A percentile compares a stretch with the other conserved stretches of the same genome.
Evolutionary conservation across 2,888 invertebrate species (phyloP).

Genomic region (Plusia festucae): DNA sequence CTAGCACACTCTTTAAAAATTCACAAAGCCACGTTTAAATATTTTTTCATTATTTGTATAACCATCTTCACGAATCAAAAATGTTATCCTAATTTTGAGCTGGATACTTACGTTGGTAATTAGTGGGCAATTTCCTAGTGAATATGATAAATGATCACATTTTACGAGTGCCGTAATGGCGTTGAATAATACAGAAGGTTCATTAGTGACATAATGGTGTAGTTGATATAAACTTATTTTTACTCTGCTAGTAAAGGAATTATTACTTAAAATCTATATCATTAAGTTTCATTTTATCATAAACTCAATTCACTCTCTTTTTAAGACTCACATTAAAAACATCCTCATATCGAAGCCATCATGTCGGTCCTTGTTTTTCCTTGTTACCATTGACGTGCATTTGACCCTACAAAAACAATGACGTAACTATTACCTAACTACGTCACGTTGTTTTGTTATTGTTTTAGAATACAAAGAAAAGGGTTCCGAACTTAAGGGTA

Average conservation of each 20-base stretch:
- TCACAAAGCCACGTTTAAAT: slow-evolving; percentile 30
- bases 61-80: slow-evolving; percentile 5
- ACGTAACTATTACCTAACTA: neutral
- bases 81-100: slow-evolving; percentile 18
- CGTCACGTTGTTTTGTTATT: neutral
- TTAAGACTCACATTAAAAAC: too few relatives aligned
- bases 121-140: slow-evolving; percentile 1
- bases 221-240: neutral
- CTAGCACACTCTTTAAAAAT: too few relatives aligned
- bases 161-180: slow-evolving; percentile 4
- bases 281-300: too few relatives aligned
- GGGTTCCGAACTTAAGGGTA: neutral
- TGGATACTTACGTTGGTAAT: slow-evolving; percentile 6
- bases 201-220: slow-evolving; percentile 4
- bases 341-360: neutral
- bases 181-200: slow-evolving; percentile 4
- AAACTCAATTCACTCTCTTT: too few relatives aligned
- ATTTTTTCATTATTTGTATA: slow-evolving; percentile 30
- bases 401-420: neutral
- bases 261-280: neutral
- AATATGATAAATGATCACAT: slow-evolving; percentile 4
- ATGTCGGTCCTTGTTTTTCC: neutral
- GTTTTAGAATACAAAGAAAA: neutral
- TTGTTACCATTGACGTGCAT: neutral
- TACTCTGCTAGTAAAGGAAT: neutral